Base-by-base conservation (phyloP, 2,113 vertebrate genomes). In the Nestor notabilis region DNA sequence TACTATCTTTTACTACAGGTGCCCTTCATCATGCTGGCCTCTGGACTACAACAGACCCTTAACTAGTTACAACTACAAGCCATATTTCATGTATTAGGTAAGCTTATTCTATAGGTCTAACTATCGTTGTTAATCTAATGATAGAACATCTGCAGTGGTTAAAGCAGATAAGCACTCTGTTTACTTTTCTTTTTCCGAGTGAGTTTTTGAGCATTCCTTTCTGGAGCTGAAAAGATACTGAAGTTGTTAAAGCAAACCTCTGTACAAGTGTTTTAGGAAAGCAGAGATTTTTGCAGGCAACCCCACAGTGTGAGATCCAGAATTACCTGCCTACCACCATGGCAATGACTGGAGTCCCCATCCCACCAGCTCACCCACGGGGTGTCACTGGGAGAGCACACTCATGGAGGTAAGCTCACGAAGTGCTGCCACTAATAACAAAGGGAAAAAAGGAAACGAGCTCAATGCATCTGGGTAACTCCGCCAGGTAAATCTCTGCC, bases 211-310 rank as follows among this genome's bases (percentile, higher is more conserved):
- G 39, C 33, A 3, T 69, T 43, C 53, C 33, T 55, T 43, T 72
- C 55, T 41, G 33, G 52, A 71, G n/a, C 56, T 31, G 63, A n/a
- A 27, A 56, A 33, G 46, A 9, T 3, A 5, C 41, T 10, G 25
- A 58, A 24, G 7, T 1, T 60, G 29, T 25, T 28, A 5, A 68
- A 25, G 52, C 17, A 14, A n/a, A 1, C 2, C 7, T 41, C 61
- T 18, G 23, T 6, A 23, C 0, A 0, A 43, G 7, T 1, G 12
- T 29, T 65, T 35, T 23, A 27, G 2, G 7, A 39, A 29, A 41
- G 25, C 1, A 35, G 72, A 21, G 61, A 2, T 33, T 33, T 72
- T n/a, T 78, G 10, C 60, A 27, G 19, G 10, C 8, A 19, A 4
- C 8, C 33, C 50, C 3, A 1, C 46, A 60, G 37, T 1, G 9